Base-by-base conservation (phyloP, 2,797 vertebrate species). In the Ceyx erithaca region DNA sequence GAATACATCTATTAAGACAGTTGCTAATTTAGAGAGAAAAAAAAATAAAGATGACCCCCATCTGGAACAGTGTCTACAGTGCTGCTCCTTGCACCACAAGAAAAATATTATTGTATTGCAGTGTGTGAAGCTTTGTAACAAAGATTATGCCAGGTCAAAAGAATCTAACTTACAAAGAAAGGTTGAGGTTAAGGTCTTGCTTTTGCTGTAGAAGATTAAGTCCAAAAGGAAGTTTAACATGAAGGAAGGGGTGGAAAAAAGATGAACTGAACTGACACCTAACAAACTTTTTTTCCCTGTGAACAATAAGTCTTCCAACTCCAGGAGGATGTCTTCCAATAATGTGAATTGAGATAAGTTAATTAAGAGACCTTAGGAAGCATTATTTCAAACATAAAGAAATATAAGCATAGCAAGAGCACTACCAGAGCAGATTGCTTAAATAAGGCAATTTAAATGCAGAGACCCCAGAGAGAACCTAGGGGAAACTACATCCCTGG, bases 41-140 rank as follows among this genome's bases (percentile, higher is more conserved):
- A 73, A 71, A 91, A 90, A 40, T 14, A 40, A 21, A 90, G 86
- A 90, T 81, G 10, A 91, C 33, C 85, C 85, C 88, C 78, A 91
- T 86, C 83, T 95, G 90, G 90, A 92, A 93, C 31, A 43, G 66
- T 0, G 0, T 83, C 82, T 85, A 73, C 70, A 91, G 80, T 0
- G 4, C 87, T 85, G 62, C 7, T 93, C 90, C 40, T 25, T 59
- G 77, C 78, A 81, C 80, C 83, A 87, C 80, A 93, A 94, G 80
- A 91, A 91, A 93, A 95, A 94, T 90, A 94, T 93, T 93, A 84
- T 87, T 90, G 75, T 45, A 84, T 9, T 90, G 83, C 80, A 94
- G 67, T 1, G 14, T 76, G 93, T 73, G 83, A 94, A 90, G 88
- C 63, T 63, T 72, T 63, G 63, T 41, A 81, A 82, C 63, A 91